Percentiles rank a stretch among this genome's conserved stretches.
phyloP scores from a whole-genome alignment of 2,888 invertebrate species.

The Lepidonotus clava region DNA sequence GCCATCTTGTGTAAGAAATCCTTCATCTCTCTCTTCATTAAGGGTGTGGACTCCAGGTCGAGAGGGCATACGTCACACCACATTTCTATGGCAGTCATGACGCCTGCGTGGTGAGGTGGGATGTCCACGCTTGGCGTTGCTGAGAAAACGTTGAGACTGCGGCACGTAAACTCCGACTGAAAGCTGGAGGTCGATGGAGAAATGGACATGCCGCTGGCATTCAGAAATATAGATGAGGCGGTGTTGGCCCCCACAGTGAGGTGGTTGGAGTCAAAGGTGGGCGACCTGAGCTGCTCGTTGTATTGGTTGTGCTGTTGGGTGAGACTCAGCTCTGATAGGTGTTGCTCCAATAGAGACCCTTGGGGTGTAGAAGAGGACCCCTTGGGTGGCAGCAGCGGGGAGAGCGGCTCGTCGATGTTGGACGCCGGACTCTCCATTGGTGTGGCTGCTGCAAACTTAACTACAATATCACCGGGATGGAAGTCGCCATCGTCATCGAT shows the following conservation, averaged over 20 bases:
- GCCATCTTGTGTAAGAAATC: slow-evolving; percentile 83
- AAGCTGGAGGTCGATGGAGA: slow-evolving; percentile 37
- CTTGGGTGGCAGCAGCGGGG: slow-evolving; percentile 42
- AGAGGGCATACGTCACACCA: slow-evolving; percentile 76
- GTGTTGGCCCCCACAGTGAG: background rate
- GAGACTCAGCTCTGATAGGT: background rate
- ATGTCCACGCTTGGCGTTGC: slow-evolving; percentile 71
- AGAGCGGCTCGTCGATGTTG: slow-evolving; percentile 48
- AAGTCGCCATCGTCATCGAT: slow-evolving; percentile 24
- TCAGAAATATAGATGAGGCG: background rate
- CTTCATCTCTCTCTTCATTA: slow-evolving; percentile 80
- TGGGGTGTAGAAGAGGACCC: background rate
- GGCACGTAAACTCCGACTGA: slow-evolving; percentile 47
- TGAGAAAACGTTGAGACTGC: slow-evolving; percentile 7
- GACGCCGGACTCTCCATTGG: slow-evolving; percentile 64
- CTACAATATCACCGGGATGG: slow-evolving; percentile 68
- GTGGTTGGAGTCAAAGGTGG: slow-evolving; percentile 6
- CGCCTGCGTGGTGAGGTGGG: slow-evolving; percentile 75
- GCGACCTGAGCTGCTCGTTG: background rate
- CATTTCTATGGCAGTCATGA: slow-evolving; percentile 77
- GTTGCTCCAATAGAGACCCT: background rate
- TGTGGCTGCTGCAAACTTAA: slow-evolving; percentile 78
- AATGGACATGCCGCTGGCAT: background rate
- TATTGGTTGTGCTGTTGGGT: background rate
- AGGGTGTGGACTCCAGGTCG: slow-evolving; percentile 75